Evolutionary conservation across 2,888 invertebrate genomes (phyloP).

Genomic region (Doris montereyensis): DNA sequence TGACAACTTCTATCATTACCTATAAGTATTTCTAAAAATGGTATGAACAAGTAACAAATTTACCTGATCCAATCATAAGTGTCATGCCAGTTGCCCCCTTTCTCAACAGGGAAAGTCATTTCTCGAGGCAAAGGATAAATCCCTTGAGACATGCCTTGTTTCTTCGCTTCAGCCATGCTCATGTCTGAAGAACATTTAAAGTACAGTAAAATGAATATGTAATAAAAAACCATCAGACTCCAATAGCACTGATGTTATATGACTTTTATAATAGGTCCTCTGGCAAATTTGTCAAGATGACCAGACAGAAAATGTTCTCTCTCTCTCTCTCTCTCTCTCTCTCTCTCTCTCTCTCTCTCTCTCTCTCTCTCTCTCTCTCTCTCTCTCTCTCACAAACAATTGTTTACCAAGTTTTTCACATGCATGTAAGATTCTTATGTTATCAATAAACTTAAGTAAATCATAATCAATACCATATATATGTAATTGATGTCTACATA

Average conservation of each 20-base stretch:
- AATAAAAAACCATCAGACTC: background rate
- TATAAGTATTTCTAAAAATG: conserved; percentile 3
- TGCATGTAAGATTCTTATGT: no score
- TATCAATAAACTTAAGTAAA: no score
- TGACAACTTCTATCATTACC: background rate
- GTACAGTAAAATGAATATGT: background rate
- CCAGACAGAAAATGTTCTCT: no score
- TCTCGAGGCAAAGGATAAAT: conserved; percentile 70
- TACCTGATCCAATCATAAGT: conserved; percentile 70
- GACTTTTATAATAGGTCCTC: background rate
- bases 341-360: no score
- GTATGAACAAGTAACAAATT: no score
- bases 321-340: no score
- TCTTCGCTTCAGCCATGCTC: conserved; percentile 68
- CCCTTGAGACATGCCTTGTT: conserved; percentile 60
- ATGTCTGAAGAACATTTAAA: conserved; percentile 59
- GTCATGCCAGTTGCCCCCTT: conserved; percentile 70
- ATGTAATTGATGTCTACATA: no score
- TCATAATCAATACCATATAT: no score
- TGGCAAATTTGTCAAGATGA: no score
- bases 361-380: no score
- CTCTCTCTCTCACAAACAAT: no score
- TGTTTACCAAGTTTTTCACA: no score
- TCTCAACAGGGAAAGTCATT: conserved; percentile 66
- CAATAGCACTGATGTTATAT: background rate